phyloP scores from a whole-genome alignment of 2,888 invertebrate genomes.

The Harpalus rufipes region DNA sequence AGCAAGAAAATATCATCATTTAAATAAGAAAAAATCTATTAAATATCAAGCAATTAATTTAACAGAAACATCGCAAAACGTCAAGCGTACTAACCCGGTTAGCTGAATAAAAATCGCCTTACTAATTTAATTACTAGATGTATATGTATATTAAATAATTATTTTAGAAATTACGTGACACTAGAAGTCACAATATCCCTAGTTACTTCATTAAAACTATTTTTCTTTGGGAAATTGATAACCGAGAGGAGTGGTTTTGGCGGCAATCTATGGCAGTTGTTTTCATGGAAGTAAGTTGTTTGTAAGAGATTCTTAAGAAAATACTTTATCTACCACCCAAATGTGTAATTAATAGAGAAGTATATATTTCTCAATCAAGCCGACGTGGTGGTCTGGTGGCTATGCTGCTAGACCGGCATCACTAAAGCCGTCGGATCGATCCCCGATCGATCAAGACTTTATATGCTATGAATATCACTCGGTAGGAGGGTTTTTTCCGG shows the following conservation, averaged over 20 bases:
- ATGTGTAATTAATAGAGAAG: background rate
- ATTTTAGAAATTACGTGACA: conserved; percentile 22
- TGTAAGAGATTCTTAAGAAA: background rate
- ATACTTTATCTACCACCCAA: background rate
- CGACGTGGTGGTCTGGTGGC: no score
- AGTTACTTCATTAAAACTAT: conserved; percentile 20
- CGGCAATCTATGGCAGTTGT: background rate
- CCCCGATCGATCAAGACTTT: no score
- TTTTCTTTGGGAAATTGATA: conserved; percentile 8
- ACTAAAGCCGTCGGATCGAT: no score
- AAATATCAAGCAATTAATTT: background rate
- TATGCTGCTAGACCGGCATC: no score
- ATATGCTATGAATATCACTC: no score
- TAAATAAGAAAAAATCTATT: no score
- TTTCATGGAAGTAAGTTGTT: background rate
- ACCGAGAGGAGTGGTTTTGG: background rate
- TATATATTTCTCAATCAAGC: no score
- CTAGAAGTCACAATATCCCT: background rate
- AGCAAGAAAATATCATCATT: no score
- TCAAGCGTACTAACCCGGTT: no score
- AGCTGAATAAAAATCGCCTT: background rate
- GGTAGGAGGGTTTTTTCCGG: no score
- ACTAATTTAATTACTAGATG: background rate
- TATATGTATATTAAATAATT: background rate
- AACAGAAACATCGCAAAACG: no score